Evolutionary conservation across 2,888 invertebrate genomes (phyloP).

Genomic region (Perizoma affinitatum): DNA sequence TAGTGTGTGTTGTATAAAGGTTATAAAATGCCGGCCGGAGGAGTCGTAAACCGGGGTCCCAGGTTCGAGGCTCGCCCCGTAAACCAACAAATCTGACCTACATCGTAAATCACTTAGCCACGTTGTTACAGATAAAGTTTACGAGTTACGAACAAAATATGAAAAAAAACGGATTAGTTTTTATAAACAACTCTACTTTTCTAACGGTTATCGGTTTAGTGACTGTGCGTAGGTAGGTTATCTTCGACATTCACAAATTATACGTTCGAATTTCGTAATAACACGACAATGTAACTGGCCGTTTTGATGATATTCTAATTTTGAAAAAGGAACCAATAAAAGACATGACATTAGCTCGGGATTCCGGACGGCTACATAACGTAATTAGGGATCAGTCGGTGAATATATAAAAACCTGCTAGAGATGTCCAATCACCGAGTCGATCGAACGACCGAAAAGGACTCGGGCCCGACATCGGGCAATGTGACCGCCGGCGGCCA

Average conservation of each 20-base stretch:
- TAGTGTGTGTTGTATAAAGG: slow-evolving; percentile 62
- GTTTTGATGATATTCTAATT: slow-evolving; percentile 46
- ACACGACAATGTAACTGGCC: slow-evolving; percentile 43
- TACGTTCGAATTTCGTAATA: slow-evolving; percentile 47
- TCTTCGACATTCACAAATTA: slow-evolving; percentile 40
- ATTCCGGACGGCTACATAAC: slow-evolving; percentile 61
- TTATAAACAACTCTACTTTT: slow-evolving; percentile 28
- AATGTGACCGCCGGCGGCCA: slow-evolving; percentile 71
- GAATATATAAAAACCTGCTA: slow-evolving; percentile 59
- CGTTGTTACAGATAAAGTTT: slow-evolving; percentile 79
- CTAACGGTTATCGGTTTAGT: slow-evolving; percentile 39
- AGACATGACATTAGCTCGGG: slow-evolving; percentile 55
- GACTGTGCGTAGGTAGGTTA: slow-evolving; percentile 16
- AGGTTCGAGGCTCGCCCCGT: slow-evolving; percentile 70
- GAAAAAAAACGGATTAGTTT: slow-evolving; percentile 33
- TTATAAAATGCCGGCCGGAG: slow-evolving; percentile 63
- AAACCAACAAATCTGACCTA: slow-evolving; percentile 83
- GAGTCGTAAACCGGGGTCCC: slow-evolving; percentile 73
- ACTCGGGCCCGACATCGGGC: slow-evolving; percentile 49
- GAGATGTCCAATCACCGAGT: slow-evolving; percentile 68
- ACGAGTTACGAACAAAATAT: slow-evolving; percentile 51
- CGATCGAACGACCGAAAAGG: slow-evolving; percentile 62
- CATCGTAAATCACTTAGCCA: slow-evolving; percentile 82
- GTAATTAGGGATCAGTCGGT: slow-evolving; percentile 70
- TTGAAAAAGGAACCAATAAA: slow-evolving; percentile 53